A percentile compares a stretch with the other conserved stretches of the same genome.
Evolutionary conservation across 2,888 invertebrate genomes (phyloP).

Genomic region (Rambutsinella grinnellia): DNA sequence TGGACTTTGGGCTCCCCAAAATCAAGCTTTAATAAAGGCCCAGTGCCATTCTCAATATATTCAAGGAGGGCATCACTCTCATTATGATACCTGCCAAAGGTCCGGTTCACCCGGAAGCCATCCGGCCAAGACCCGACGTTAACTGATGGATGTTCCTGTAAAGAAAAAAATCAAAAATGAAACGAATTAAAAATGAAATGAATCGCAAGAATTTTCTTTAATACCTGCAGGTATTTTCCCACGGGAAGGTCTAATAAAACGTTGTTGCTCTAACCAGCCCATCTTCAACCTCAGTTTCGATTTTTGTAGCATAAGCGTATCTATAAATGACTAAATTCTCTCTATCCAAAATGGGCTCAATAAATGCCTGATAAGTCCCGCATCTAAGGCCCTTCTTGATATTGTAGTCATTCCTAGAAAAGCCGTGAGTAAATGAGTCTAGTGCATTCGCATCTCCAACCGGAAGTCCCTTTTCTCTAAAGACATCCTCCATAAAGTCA

Average conservation of each 20-base stretch:
- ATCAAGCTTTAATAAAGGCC: neutral
- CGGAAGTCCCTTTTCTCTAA: slow-evolving; percentile 32
- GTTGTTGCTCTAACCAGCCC: neutral
- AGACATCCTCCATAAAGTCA: slow-evolving; percentile 20
- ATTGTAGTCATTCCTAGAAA: slow-evolving; percentile 42
- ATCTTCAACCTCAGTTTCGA: neutral
- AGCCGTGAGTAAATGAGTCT: slow-evolving; percentile 23
- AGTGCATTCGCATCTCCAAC: slow-evolving; percentile 41
- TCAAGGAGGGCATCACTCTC: slow-evolving; percentile 31
- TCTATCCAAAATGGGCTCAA: slow-evolving; percentile 37
- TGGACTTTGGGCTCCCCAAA: neutral
- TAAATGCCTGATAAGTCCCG: slow-evolving; percentile 43
- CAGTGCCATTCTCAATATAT: slow-evolving; percentile 40
- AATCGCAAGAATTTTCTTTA: too few species aligned
- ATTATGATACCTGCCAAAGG: slow-evolving; percentile 20
- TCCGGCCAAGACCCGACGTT: neutral
- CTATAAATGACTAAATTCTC: slow-evolving; percentile 39
- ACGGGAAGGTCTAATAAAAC: slow-evolving; percentile 21
- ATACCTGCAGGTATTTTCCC: too few species aligned
- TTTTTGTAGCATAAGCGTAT: slow-evolving; percentile 37
- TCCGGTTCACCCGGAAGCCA: slow-evolving; percentile 35
- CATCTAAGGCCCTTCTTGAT: slow-evolving; percentile 36
- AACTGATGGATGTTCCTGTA: slow-evolving; percentile 46
- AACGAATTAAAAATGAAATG: too few species aligned
- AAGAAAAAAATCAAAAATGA: too few species aligned